A percentile compares a stretch with the other conserved stretches of the same genome.
Evolutionary conservation across 2,113 vertebrate species (phyloP).

Genomic region (Crocuta crocuta): DNA sequence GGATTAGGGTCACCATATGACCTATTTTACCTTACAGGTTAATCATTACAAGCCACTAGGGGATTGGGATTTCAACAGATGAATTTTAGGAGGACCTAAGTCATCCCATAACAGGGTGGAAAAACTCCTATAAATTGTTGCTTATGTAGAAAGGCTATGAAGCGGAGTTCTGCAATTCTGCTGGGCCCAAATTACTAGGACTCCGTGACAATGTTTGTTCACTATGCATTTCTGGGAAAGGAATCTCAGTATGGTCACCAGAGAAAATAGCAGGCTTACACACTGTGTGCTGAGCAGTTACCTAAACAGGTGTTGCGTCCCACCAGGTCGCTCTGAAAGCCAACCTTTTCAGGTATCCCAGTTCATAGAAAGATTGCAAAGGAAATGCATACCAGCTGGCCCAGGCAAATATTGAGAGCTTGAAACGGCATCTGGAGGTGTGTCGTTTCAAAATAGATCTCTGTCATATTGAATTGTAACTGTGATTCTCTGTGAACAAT

Average conservation of each 20-base stretch:
- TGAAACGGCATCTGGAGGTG: not conserved
- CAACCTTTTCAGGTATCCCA: conserved; percentile 23
- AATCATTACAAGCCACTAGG: not conserved
- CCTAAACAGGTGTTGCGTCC: not conserved
- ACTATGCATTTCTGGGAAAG: not conserved
- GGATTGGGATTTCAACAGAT: not conserved
- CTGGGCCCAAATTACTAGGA: not conserved
- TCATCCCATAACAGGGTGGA: not conserved
- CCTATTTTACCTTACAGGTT: not conserved
- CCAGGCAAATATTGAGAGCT: not conserved
- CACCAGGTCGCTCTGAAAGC: not conserved
- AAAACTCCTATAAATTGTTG: not conserved
- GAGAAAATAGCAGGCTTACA: conserved; percentile 18
- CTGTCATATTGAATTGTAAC: not conserved
- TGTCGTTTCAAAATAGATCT: conserved; percentile 26
- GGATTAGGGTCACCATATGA: not conserved
- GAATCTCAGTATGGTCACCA: not conserved
- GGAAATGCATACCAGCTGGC: not conserved
- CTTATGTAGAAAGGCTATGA: not conserved
- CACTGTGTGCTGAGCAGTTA: not conserved
- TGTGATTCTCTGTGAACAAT: not conserved
- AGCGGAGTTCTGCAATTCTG: not conserved
- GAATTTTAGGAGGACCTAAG: not conserved
- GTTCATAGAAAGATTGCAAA: conserved; percentile 2
- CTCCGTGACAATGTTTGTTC: not conserved